phyloP scores from a whole-genome alignment of 2,113 vertebrate species.

The Mobula hypostoma region DNA sequence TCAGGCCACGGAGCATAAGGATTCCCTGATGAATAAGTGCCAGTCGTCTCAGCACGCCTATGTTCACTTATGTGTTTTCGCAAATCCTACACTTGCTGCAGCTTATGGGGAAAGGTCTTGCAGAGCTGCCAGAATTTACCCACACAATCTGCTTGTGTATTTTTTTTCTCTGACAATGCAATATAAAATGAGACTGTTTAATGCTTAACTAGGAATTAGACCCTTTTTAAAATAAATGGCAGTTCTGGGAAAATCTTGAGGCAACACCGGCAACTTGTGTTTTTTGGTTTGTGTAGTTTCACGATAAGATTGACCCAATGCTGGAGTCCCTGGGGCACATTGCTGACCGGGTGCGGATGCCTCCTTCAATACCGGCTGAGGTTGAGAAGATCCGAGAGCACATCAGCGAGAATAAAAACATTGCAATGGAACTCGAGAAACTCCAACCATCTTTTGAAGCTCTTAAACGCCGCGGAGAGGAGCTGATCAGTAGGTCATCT shows the following conservation, averaged over 20 bases:
- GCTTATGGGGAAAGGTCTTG: no score
- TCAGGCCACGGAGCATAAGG: no score
- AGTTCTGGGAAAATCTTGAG: not conserved
- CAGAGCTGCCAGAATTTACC: no score
- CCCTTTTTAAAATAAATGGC: not conserved
- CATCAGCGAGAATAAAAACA: conserved; percentile 79
- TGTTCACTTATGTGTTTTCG: no score
- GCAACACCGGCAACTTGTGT: not conserved
- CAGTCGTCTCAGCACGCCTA: no score
- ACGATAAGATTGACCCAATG: conserved; percentile 97
- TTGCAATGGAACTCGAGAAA: conserved; percentile 88
- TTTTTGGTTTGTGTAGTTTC: conserved; percentile 59
- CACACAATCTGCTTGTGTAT: no score
- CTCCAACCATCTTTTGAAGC: conserved; percentile 90
- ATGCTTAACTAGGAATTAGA: not conserved
- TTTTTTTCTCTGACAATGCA: not conserved
- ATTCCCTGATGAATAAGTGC: no score
- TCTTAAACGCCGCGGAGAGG: conserved; percentile 80
- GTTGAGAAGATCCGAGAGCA: conserved; percentile 97
- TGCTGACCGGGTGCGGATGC: conserved; percentile 75
- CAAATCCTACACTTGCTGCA: no score
- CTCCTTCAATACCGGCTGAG: conserved; percentile 87
- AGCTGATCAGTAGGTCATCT: conserved; percentile 78
- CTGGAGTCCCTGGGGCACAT: conserved; percentile 84
- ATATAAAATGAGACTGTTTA: not conserved